Percentiles rank a stretch among this genome's conserved stretches.
phyloP scores from a whole-genome alignment of 2,113 vertebrate genomes.

The Nycticebus coucang region DNA sequence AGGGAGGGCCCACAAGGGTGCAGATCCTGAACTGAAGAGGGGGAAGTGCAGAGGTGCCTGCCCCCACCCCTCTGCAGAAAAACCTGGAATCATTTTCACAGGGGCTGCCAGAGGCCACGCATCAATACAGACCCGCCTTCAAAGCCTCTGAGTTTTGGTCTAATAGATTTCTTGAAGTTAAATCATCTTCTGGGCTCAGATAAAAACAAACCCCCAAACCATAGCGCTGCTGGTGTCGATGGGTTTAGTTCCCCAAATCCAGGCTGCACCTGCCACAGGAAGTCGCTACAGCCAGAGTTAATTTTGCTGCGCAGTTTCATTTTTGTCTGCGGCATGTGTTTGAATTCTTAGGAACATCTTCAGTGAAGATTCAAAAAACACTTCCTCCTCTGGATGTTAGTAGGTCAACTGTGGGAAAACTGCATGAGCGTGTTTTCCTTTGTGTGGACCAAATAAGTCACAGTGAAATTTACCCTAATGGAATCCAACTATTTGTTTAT shows the following conservation, averaged over 20 bases:
- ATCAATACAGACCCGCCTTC: slow-evolving; percentile 37
- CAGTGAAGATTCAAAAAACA: slow-evolving; percentile 50
- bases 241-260: background rate
- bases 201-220: background rate
- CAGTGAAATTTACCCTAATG: slow-evolving; percentile 69
- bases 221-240: background rate
- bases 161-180: slow-evolving; percentile 55
- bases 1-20: background rate
- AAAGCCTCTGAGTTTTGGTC: slow-evolving; percentile 52
- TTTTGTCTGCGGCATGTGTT: slow-evolving; percentile 36
- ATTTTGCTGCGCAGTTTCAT: slow-evolving; percentile 48
- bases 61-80: background rate
- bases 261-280: slow-evolving; percentile 49
- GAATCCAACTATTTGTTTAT: slow-evolving; percentile 42
- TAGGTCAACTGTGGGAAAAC: slow-evolving; percentile 54
- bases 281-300: slow-evolving; percentile 43
- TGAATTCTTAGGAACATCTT: slow-evolving; percentile 49
- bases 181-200: slow-evolving; percentile 21
- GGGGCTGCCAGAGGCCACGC: slow-evolving; percentile 11
- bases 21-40: slow-evolving; percentile 59
- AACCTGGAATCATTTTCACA: slow-evolving; percentile 49
- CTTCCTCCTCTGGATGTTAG: background rate
- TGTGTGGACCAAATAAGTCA: slow-evolving; percentile 45
- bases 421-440: slow-evolving; percentile 40
- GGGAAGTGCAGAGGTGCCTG: slow-evolving; percentile 9